phyloP scores from a whole-genome alignment of 2,797 vertebrate genomes.

The Sebastes jordani region DNA sequence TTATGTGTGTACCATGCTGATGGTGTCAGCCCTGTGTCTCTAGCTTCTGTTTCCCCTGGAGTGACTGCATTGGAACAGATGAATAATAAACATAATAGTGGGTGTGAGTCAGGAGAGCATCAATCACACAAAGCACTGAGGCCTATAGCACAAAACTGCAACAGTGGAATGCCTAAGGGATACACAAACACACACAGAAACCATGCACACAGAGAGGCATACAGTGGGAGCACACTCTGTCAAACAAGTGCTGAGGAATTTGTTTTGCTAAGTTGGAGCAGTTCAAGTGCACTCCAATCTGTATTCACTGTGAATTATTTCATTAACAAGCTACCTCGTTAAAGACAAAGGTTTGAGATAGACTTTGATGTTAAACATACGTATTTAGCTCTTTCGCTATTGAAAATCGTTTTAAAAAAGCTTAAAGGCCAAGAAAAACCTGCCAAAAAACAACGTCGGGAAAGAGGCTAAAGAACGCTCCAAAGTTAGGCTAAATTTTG shows the following conservation, averaged over 20 bases:
- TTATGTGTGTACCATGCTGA: not conserved
- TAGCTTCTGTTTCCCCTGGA: not conserved
- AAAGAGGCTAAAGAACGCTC: no score
- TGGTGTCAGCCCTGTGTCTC: slow-evolving; percentile 8
- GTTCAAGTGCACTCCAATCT: not conserved
- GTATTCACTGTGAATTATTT: not conserved
- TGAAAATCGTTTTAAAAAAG: not conserved
- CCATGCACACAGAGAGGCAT: not conserved
- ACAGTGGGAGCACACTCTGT: not conserved
- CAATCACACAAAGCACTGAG: not conserved
- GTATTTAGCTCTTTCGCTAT: not conserved
- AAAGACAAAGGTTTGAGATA: not conserved
- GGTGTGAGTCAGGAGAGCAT: slow-evolving; percentile 14
- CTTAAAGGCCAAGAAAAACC: not conserved
- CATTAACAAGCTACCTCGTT: not conserved
- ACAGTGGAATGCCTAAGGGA: slow-evolving; percentile 7
- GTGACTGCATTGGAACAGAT: slow-evolving; percentile 7
- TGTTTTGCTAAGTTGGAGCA: not conserved
- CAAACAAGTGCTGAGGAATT: not conserved
- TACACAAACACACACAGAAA: not conserved
- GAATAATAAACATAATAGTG: slow-evolving; percentile 31
- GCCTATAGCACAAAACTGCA: slow-evolving; percentile 6
- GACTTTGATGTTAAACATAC: not conserved
- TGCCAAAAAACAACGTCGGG: not conserved
- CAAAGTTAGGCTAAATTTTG: no score